Evolutionary conservation across 2,888 invertebrate genomes (phyloP), one percentile per base, ranked within the genome.

Genomic region (Lacanobia wlatinum): DNA sequence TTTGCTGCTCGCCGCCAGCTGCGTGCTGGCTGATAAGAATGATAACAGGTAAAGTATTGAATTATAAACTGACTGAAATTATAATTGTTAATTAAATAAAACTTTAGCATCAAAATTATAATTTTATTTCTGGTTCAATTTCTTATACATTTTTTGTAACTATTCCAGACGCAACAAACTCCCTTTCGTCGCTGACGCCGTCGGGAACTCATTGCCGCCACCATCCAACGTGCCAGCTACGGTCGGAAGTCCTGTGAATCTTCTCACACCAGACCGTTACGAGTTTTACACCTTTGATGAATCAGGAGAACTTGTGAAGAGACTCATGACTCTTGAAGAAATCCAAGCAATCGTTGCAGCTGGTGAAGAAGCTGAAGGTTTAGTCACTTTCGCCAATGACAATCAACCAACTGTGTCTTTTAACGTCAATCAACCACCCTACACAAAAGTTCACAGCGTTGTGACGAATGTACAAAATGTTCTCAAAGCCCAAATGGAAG

Each of bases 281-380:
- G 98, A 98, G 90, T 98, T 98, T 92, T 98, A 98, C 90, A 98
- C 98, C 0, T 98, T 98, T 87, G 98, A 98, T 88, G 98, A 98
- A 87, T 97, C 97, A 70, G 98, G 98, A 18, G 98, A 98, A 88
- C 96, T 98, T 34, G 97, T 98, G 0, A 98, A 98, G 88, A 96
- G 98, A 75, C 96, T 98, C 48, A 98, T 98, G 98, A 98, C 98
- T 10, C 94, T 98, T 85, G 97, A 98, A 87, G 98, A 98, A 94
- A 98, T 98, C 80, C 98, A 98, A 90, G 97, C 98, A 56, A 97
- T 98, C 75, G 98, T 98, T 48, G 98, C 98, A 0, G 98, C 97
- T 50, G 98, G 98, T 0, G 98, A 98, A 89, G 97, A 97, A 73
- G 97, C 97, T 60, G 97, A 97, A 66, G 94, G 96, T 71, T 80